phyloP scores from a whole-genome alignment of 2,797 vertebrate genomes.

The Gallinago solitaria region DNA sequence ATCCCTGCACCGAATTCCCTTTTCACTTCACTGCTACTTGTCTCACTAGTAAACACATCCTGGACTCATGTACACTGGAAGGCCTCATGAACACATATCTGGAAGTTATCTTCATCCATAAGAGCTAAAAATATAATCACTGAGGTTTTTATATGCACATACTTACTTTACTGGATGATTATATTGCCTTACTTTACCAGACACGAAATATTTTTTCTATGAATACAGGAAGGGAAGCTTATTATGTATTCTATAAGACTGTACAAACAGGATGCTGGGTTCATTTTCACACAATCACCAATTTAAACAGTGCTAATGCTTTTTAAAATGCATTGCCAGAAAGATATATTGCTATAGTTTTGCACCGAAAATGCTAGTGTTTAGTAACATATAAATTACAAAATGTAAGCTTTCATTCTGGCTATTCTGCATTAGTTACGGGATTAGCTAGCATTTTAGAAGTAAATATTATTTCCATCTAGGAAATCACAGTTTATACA shows the following conservation, averaged over 20 bases:
- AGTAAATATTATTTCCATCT: neutral
- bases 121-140: neutral
- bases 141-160: neutral
- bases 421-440: neutral
- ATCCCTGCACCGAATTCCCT: neutral
- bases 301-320: conserved; percentile 6
- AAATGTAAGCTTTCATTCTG: neutral
- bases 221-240: conserved; percentile 27
- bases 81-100: neutral
- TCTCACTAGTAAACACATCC: neutral
- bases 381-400: neutral
- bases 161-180: neutral
- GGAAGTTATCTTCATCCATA: neutral
- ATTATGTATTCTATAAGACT: conserved; percentile 3
- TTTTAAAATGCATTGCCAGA: neutral
- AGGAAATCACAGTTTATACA: neutral
- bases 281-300: conserved; percentile 43
- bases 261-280: conserved; percentile 44
- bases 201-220: neutral
- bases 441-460: neutral
- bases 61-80: neutral
- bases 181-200: neutral
- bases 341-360: neutral
- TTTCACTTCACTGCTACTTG: neutral
- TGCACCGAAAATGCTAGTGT: neutral